A percentile compares a stretch with the other conserved stretches of the same genome.
Evolutionary conservation across 1,140 invertebrate species (phyloP).

Genomic region (Aricia agestis): DNA sequence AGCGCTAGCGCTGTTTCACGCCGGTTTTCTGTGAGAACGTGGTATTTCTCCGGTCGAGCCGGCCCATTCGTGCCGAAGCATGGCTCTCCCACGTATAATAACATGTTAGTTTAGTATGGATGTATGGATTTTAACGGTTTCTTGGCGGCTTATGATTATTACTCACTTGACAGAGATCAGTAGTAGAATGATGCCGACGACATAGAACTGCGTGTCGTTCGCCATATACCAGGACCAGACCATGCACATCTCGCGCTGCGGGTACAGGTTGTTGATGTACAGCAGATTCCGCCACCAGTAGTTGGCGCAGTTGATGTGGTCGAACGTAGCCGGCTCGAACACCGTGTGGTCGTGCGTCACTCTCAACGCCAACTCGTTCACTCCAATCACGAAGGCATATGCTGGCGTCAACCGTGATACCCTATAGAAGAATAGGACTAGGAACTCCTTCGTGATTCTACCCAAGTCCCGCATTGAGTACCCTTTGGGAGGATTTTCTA

Average conservation of each 20-base stretch:
- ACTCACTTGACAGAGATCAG: constrained; percentile 86
- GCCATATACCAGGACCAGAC: constrained; percentile 95
- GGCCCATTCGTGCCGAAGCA: no score
- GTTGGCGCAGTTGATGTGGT: constrained; percentile 84
- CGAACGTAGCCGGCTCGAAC: constrained; percentile 84
- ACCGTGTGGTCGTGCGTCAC: constrained; percentile 82
- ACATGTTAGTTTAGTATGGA: no score
- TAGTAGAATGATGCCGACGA: constrained; percentile 83
- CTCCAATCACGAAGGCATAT: constrained; percentile 86
- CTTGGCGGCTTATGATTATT: no score
- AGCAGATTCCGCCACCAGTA: constrained; percentile 91
- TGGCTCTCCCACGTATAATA: no score
- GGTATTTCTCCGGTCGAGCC: no score
- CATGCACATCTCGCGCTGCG: constrained; percentile 89
- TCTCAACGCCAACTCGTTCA: constrained; percentile 83
- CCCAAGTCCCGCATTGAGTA: constrained; percentile 48
- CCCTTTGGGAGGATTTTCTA: constrained; percentile 46
- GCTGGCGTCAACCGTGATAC: constrained; percentile 85
- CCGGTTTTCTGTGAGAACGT: no score
- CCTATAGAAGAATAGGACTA: constrained; percentile 56
- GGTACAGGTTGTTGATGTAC: constrained; percentile 88
- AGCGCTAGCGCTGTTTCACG: no score
- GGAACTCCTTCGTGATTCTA: constrained; percentile 50
- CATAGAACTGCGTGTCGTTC: constrained; percentile 93
- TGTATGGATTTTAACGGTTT: no score